Conservation (phyloP, 2,113 vertebrate genomes). For the Hippocampus zosterae region DNA sequence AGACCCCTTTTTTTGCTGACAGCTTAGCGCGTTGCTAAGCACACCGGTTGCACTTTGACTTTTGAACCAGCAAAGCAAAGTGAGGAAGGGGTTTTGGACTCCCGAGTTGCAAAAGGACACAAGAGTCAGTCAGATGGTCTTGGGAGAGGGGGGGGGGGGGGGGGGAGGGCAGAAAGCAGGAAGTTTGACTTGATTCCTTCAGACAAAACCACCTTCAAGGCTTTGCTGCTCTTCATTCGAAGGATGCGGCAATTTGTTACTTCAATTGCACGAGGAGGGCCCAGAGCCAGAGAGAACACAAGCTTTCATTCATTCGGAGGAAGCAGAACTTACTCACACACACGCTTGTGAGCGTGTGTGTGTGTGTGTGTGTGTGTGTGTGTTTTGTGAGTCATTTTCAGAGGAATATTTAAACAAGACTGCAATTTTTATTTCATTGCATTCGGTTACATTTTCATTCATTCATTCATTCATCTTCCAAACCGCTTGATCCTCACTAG, state of each 20-base stretch:
- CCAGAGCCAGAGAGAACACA: slow-evolving; percentile 71
- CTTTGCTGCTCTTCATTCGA: slow-evolving; percentile 98
- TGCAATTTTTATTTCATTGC: too few species aligned
- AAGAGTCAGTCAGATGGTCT: slow-evolving; percentile 80
- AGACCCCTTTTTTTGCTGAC: slow-evolving; percentile 36
- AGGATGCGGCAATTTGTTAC: slow-evolving; percentile 98
- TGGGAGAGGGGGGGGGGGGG: too few species aligned
- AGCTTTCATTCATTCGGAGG: slow-evolving; percentile 58
- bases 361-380: too few species aligned
- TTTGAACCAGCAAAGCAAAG: slow-evolving; percentile 3
- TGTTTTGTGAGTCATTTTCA: too few species aligned
- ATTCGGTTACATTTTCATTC: too few species aligned
- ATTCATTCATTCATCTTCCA: too few species aligned
- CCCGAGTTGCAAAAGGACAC: slow-evolving; percentile 32
- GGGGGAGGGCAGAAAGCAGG: slow-evolving; percentile 31
- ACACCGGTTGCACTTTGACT: neutral
- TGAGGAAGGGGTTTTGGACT: slow-evolving; percentile 2
- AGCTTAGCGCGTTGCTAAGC: slow-evolving; percentile 15
- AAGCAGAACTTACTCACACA: slow-evolving; percentile 47
- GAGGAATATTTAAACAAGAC: too few species aligned
- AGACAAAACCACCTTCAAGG: slow-evolving; percentile 96
- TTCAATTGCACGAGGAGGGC: slow-evolving; percentile 90
- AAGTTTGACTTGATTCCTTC: slow-evolving; percentile 78
- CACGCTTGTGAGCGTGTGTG: too few species aligned
- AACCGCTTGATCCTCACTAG: too few species aligned